A percentile compares a stretch with the other conserved stretches of the same genome.
phyloP scores from a whole-genome alignment of 2,888 invertebrate genomes.

The Brachyptera risi region DNA sequence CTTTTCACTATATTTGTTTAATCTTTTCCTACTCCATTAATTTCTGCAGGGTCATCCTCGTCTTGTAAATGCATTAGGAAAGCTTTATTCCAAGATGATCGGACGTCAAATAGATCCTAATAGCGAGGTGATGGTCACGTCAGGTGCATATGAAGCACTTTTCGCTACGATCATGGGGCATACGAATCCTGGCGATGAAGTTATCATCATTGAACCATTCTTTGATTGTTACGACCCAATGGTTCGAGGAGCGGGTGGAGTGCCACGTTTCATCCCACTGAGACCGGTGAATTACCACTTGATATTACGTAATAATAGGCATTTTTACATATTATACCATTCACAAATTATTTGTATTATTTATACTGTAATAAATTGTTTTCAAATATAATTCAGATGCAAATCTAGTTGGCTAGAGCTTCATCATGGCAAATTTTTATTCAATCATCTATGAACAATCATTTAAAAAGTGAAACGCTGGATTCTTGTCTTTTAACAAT shows the following conservation, averaged over 20 bases:
- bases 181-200: slow-evolving; percentile 82
- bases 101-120: slow-evolving; percentile 74
- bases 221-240: slow-evolving; percentile 98
- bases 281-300: slow-evolving; percentile 60
- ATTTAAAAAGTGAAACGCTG: too few species aligned
- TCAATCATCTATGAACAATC: too few species aligned
- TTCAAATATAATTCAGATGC: too few species aligned
- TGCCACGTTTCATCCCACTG: slow-evolving; percentile 81
- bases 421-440: too few species aligned
- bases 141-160: slow-evolving; percentile 93
- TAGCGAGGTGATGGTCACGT: slow-evolving; percentile 82
- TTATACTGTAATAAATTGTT: background rate
- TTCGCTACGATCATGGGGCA: slow-evolving; percentile 83
- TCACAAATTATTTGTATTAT: background rate
- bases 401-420: too few species aligned
- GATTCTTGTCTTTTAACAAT: background rate
- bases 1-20: background rate
- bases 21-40: background rate
- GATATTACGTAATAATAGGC: background rate
- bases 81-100: slow-evolving; percentile 78
- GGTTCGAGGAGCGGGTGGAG: slow-evolving; percentile 83
- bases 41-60: slow-evolving; percentile 81
- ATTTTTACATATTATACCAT: too few species aligned
- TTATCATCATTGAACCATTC: slow-evolving; percentile 96
- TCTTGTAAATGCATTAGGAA: slow-evolving; percentile 76